A percentile compares a stretch with the other conserved stretches of the same genome.
Conservation (phyloP, 1,140 invertebrate species). For the Formica selysi region DNA sequence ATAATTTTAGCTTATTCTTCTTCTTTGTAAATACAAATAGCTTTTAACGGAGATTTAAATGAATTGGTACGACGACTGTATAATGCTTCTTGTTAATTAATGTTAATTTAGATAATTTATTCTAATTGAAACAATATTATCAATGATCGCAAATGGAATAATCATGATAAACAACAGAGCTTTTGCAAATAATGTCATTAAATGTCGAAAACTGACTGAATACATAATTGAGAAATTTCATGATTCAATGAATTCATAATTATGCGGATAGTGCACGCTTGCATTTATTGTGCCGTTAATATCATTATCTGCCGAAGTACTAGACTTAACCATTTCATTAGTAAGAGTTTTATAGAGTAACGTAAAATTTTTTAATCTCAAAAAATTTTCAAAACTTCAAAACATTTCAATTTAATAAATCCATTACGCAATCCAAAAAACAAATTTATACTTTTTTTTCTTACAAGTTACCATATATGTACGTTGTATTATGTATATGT, state of each 20-base stretch:
- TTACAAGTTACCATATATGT: no score
- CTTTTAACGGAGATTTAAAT: not conserved
- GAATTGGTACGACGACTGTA: not conserved
- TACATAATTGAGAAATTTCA: constrained; percentile 59
- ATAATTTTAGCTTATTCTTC: not conserved
- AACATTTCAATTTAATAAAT: constrained; percentile 5
- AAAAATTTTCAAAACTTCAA: not conserved
- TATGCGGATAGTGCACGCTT: constrained; percentile 44
- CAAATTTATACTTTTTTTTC: not conserved
- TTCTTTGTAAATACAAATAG: not conserved
- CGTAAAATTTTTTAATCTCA: not conserved
- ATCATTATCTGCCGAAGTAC: constrained; percentile 29
- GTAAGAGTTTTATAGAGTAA: constrained; percentile 21
- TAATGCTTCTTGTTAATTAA: constrained; percentile 13
- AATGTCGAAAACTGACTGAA: constrained; percentile 72
- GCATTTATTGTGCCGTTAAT: constrained; percentile 47
- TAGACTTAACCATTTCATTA: constrained; percentile 48
- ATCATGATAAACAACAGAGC: constrained; percentile 52
- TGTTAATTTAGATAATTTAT: constrained; percentile 31
- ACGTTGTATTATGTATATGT: no score
- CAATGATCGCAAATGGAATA: constrained; percentile 39
- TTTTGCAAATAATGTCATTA: constrained; percentile 69
- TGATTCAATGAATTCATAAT: constrained; percentile 72
- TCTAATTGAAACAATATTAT: constrained; percentile 45
- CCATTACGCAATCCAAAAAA: not conserved